Base-by-base conservation (phyloP, 2,113 vertebrate species). In the Malurus alboscapulatus region DNA sequence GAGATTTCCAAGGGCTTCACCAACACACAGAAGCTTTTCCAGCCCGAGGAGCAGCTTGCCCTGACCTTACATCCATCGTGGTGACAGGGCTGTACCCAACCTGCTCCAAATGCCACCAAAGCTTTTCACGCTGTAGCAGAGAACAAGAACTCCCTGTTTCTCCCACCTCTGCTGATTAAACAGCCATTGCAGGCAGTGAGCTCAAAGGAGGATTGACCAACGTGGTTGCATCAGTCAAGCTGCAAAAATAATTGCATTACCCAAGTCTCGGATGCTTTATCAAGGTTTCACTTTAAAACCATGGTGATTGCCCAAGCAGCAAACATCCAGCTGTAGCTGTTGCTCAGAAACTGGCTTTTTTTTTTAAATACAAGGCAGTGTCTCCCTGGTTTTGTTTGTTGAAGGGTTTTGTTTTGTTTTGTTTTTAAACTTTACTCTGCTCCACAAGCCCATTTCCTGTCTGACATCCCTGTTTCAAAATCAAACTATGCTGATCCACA, bases 241-340 rank as follows among this genome's bases (percentile, higher is more conserved):
- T 92, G 54, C 62, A 87, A 51, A 89, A 95, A 47, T 29, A 61
- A 54, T 42, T 18, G 65, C 21, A 20, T 96, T 94, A 81, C 93
- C 75, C 74, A 96, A 94, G 87, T 51, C 66, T 79, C 4, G 18
- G 87, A 47, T 84, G 81, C 34, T 91, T 92, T 95, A 88, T 93
- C 92, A 71, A 47, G 57, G 72, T 30, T 84, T 83, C 34, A 1
- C 47, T 90, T 86, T 71, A 75, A 88, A 94, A 61, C 40, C 62
- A 12, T 2, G 32, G 67, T 11, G 47, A 73, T 85, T 90, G 58
- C 74, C 91, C 71, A 82, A 92, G 81, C 72, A 90, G 87, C 84
- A 87, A 87, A 68, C 71, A 82, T 32, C 59, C 81, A 80, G 14
- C 71, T 73, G 67, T 4, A 59, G 74, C 54, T 21, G 19, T 50